Percentiles rank a stretch among this genome's conserved stretches.
phyloP scores from a whole-genome alignment of 2,888 invertebrate species.

The Frankliniella intonsa region DNA sequence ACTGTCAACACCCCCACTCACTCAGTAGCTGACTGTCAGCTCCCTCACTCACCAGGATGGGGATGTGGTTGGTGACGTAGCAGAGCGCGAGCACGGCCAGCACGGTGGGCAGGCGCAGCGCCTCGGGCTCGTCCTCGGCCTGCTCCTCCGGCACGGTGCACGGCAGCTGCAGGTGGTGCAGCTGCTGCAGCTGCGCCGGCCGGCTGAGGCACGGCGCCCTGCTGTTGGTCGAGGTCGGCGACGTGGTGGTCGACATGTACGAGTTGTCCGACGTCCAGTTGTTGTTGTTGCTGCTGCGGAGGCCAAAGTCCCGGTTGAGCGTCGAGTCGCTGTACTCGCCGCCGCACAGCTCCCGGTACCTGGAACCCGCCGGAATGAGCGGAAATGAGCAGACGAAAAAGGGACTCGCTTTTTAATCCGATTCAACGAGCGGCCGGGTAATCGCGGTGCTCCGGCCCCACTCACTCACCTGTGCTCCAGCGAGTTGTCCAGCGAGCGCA shows the following conservation, averaged over 20 bases:
- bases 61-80: constrained; percentile 56
- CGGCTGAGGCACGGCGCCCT: constrained; percentile 37
- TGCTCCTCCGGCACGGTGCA: constrained; percentile 49
- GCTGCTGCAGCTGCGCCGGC: constrained; percentile 33
- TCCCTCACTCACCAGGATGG: constrained; percentile 53
- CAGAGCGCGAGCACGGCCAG: constrained; percentile 53
- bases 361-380: background rate
- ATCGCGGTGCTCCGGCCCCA: too few relatives aligned
- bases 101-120: constrained; percentile 47
- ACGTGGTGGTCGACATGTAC: constrained; percentile 39
- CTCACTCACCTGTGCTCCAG: background rate
- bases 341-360: constrained; percentile 31
- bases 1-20: too few relatives aligned
- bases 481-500: constrained; percentile 17
- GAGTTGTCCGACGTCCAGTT: constrained; percentile 35
- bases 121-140: constrained; percentile 46
- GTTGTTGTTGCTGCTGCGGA: constrained; percentile 23
- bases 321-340: constrained; percentile 33
- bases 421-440: too few relatives aligned
- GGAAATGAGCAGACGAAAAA: background rate
- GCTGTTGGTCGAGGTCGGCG: constrained; percentile 41
- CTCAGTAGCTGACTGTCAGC: too few relatives aligned
- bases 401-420: background rate
- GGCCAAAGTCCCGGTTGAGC: constrained; percentile 33
- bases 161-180: constrained; percentile 43